Evolutionary conservation across 2,888 invertebrate genomes (phyloP), one percentile per base, ranked within the genome.

Genomic region (Melanophora roralis): DNA sequence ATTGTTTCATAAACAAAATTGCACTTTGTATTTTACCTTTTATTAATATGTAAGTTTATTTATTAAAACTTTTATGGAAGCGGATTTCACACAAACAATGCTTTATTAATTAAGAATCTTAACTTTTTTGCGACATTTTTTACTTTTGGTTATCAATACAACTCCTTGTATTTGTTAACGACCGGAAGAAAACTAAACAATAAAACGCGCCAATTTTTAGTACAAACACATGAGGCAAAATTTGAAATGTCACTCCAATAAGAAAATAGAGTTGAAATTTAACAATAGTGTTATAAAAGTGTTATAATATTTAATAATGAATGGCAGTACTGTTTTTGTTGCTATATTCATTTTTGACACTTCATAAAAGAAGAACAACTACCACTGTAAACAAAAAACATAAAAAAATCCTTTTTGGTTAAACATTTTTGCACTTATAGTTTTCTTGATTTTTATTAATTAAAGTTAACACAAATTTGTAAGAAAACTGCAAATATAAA

Each of bases 361-460:
- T 68, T 75, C n/a, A 43, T 16, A 57, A 68, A 68, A 69, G 55
- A 68, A 55, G 73, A 57, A 68, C 62, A 14, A 23, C 65, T 51
- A 71, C 47, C 36, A 80, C 79, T 49, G 62, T 76, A 80, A 80
- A 80, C 76, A 80, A 76, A 76, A 76, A 69, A 69, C 16, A 40
- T 53, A 65, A 49, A 49, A 34, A 62, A 75, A 47, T 68, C 75
- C 72, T 72, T 80, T 76, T 72, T 75, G 53, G 69, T 75, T 60
- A 49, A 62, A 60, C 6, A 45, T 49, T 59, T 51, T 53, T 72
- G 43, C 23, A 53, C 47, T 72, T 57, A 69, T 69, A 74, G 68
- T 73, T 74, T 71, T 73, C 62, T 40, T 55, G 6, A 36, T 43
- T 64, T 65, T 77, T 71, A 65, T 77, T 74, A 79, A 75, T 79